Percentiles rank a stretch among this genome's conserved stretches.
Conservation (phyloP, 1,140 invertebrate species). For the Mya arenaria region DNA sequence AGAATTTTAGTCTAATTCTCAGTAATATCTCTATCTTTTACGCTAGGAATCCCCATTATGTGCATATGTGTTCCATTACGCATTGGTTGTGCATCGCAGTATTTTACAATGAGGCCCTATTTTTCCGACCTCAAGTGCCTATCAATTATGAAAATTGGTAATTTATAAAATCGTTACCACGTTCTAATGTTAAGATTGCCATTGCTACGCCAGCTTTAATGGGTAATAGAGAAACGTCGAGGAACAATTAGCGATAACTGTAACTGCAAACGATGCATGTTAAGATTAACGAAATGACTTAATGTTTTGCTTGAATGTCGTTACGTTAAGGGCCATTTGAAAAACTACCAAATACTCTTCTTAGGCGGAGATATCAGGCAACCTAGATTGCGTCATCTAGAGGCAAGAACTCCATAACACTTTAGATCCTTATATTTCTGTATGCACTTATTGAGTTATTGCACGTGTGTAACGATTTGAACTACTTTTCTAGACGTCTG, state of each 20-base stretch:
- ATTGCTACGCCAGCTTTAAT: slow-evolving; percentile 8
- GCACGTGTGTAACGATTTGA: too few relatives aligned
- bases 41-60: slow-evolving; percentile 10
- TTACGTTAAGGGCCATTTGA: background rate
- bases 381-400: too few relatives aligned
- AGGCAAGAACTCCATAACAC: too few relatives aligned
- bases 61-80: slow-evolving; percentile 49
- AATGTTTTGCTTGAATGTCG: slow-evolving; percentile 18
- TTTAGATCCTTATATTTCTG: too few relatives aligned
- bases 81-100: slow-evolving; percentile 27
- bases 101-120: background rate
- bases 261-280: slow-evolving; percentile 10
- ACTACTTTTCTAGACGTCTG: too few relatives aligned
- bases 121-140: slow-evolving; percentile 23
- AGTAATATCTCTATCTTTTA: too few relatives aligned
- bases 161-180: slow-evolving; percentile 51
- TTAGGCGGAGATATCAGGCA: too few relatives aligned
- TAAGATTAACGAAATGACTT: background rate
- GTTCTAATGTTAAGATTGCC: slow-evolving; percentile 32
- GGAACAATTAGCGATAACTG: background rate
- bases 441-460: too few relatives aligned
- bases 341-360: background rate
- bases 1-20: too few relatives aligned
- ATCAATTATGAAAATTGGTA: slow-evolving; percentile 52
- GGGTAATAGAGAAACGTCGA: slow-evolving; percentile 28